Evolutionary conservation across 2,888 invertebrate genomes (phyloP), one percentile per base, ranked within the genome.

Genomic region (Calameuta filiformis): DNA sequence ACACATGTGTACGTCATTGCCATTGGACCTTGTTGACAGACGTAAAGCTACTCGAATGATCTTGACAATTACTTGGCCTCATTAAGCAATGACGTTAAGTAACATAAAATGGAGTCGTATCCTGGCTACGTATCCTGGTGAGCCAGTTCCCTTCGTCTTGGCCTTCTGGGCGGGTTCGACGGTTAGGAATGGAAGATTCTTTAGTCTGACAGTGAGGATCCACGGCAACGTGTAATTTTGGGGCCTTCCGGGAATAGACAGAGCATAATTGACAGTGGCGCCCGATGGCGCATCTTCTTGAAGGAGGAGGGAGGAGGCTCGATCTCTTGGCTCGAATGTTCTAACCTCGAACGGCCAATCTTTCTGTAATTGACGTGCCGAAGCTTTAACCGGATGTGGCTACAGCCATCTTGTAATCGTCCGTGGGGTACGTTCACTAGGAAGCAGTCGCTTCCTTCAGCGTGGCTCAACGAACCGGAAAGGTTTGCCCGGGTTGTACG

Each of bases 251-350:
- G 86, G 87, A 88, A 88, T 86, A 85, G 87, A 85, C 85, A 82
- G 86, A 85, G 84, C 81, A 83, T 88, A 87, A 88, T 87, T 87
- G 88, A 87, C 85, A 87, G 86, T 83, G 87, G 85, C 86, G 87
- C 85, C 82, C 56, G 56, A 56, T 56, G 56, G 56, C 56, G 56
- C 56, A 56, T 56, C 56, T 56, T 56, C 23, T 9, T 23, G 23
- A 69, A 75, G 76, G 68, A 35, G 73, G 31, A 73, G 23, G 75
- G 23, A 37, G 31, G 69, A 69, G 76, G 78, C 12, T 56, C 37
- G 37, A 37, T 40, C 4, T 1, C 40, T 40, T 40, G 12, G 12
- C 37, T 37, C 23, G 56, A 23, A 23, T 23, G 56, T 9, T 23
- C 56, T 56, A 56, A 56, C 56, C 56, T 56, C 56, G 23, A 56